Conservation (phyloP, 1,140 invertebrate genomes). For the Fopius arisanus region DNA sequence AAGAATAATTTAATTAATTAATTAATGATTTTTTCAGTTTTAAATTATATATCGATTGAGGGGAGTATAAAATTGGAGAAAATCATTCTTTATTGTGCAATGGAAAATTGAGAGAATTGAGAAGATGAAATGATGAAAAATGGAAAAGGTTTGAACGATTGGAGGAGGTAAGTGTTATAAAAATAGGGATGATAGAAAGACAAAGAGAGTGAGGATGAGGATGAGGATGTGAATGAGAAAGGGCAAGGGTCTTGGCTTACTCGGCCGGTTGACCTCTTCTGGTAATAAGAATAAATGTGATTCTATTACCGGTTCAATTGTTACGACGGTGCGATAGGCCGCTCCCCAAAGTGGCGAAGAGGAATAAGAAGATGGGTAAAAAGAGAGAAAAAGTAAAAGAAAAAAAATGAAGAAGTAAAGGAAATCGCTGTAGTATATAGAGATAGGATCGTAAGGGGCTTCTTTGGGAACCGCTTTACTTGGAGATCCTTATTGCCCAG, state of each 20-base stretch:
- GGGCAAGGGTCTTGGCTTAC: slow-evolving; percentile 39
- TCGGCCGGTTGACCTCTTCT: slow-evolving; percentile 59
- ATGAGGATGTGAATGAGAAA: slow-evolving; percentile 14
- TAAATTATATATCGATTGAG: too few species aligned
- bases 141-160: slow-evolving; percentile 26
- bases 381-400: slow-evolving; percentile 15
- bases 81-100: not conserved
- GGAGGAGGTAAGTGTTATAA: slow-evolving; percentile 31
- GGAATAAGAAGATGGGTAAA: slow-evolving; percentile 13
- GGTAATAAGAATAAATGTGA: slow-evolving; percentile 67
- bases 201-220: slow-evolving; percentile 22
- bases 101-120: slow-evolving; percentile 31
- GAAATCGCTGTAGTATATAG: slow-evolving; percentile 38
- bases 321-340: slow-evolving; percentile 58
- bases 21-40: too few species aligned
- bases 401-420: slow-evolving; percentile 7
- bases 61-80: slow-evolving; percentile 44
- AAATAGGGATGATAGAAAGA: slow-evolving; percentile 22
- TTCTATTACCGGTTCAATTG: slow-evolving; percentile 67
- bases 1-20: not conserved
- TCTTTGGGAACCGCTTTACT: slow-evolving; percentile 29
- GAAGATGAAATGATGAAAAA: slow-evolving; percentile 17
- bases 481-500: slow-evolving; percentile 26
- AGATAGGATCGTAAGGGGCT: slow-evolving; percentile 45
- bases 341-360: slow-evolving; percentile 33